phyloP scores from a whole-genome alignment of 2,797 vertebrate species.

The Amazona finschi region DNA sequence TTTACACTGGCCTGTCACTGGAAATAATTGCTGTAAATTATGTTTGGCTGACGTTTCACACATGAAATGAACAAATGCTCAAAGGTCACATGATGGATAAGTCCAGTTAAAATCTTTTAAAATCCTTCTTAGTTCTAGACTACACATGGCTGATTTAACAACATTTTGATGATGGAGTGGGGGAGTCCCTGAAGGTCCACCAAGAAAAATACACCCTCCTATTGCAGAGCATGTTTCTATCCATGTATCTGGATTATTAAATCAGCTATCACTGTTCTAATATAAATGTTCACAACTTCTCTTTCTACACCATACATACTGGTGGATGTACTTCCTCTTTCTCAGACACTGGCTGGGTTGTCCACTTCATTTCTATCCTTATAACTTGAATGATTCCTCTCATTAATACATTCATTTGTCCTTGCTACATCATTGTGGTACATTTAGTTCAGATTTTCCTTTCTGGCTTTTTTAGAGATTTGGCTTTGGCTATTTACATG shows the following conservation, averaged over 20 bases:
- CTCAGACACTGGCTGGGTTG: not conserved
- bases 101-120: not conserved
- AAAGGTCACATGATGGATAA: not conserved
- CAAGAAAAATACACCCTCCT: not conserved
- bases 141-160: not conserved
- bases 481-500: not conserved
- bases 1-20: not conserved
- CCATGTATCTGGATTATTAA: not conserved
- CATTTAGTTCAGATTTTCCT: not conserved
- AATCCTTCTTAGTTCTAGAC: not conserved
- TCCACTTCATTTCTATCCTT: not conserved
- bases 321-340: not conserved
- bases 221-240: not conserved
- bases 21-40: slow-evolving; percentile 8
- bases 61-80: not conserved
- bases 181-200: not conserved
- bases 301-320: not conserved
- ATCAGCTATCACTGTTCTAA: not conserved
- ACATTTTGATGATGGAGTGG: not conserved
- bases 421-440: not conserved
- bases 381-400: not conserved
- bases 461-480: not conserved
- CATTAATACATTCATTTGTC: not conserved
- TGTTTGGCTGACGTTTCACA: slow-evolving; percentile 3
- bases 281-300: not conserved